These are phyloP conservation scores for Sphyrna mokarran DNA, from an alignment of 2,113 vertebrate genomes.

Conservation along the genomic window DNA sequence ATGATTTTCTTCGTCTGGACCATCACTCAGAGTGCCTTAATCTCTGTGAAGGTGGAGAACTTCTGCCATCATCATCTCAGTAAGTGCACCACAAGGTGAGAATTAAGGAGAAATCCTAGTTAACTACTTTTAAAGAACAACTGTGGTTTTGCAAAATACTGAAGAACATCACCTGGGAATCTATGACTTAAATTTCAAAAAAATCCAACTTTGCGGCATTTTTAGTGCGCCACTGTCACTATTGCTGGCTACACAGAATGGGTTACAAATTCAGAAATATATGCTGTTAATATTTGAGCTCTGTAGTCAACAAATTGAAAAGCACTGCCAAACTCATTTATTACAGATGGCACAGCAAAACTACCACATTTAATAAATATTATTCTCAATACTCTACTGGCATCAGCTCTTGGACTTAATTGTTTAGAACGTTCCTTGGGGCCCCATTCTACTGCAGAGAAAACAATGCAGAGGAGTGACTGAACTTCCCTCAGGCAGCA, in stretches of 20 bases:
- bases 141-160: not conserved
- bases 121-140: not conserved
- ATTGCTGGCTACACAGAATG: not conserved
- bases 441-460: not conserved
- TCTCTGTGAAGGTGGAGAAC: not conserved
- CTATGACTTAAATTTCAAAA: not conserved
- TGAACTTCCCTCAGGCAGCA: not conserved
- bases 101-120: not conserved
- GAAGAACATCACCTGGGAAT: not conserved
- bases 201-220: not conserved
- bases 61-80: not conserved
- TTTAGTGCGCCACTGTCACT: not conserved
- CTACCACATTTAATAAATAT: not conserved
- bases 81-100: not conserved
- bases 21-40: not conserved
- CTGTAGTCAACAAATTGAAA: not conserved
- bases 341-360: not conserved
- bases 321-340: not conserved
- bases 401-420: not conserved
- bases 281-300: not conserved
- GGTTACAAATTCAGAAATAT: not conserved
- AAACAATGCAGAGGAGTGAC: not conserved
- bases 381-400: not conserved
- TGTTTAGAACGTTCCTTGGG: not conserved
- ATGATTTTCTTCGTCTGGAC: not conserved